Base-by-base conservation (phyloP, 2,113 vertebrate species). In the Aspidoscelis tigris region DNA sequence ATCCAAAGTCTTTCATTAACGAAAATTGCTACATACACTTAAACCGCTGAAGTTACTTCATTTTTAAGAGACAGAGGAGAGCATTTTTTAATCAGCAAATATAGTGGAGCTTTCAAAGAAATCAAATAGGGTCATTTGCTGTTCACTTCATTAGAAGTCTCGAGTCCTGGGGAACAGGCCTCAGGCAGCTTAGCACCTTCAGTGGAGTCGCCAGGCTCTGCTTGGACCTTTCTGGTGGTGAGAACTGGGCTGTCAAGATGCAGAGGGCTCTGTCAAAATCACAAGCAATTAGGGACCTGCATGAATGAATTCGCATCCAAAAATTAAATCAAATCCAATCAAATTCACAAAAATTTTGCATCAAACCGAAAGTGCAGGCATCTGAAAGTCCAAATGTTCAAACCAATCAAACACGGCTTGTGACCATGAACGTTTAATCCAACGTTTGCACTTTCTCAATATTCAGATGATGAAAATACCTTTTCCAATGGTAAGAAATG, bases 11-110 rank as follows among this genome's bases (percentile, higher is more conserved):
- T 83, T 89, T 26, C 70, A 78, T 75, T 41, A 65, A 77, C 9
- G 6, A 76, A 77, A 83, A 76, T 83, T 83, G 7, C 70, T 11
- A 8, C 61, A 26, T 76, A 73, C 78, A 66, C 82, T 82, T 75
- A 87, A 83, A 64, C 70, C 73, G 80, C 14, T 5, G 4, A 9
- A 5, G 11, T 4, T 53, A 10, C 20, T 33, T 61, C 1, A 76
- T 76, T 83, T 7, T 4, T 2, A 76, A 75, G 58, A 82, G 50
- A 71, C 66, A n/a, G 61, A 85, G 39, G n/a, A 84, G 76, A 24
- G 47, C 20, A 4, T 0, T 0, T 66, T 61, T 75, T 65, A 69
- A 43, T 53, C 84, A 88, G 43, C 61, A 66, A 75, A 76, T 20
- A 33, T 79, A 64, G 50, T 65, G 8, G 44, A 53, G 61, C 16